Conservation (phyloP, 2,888 invertebrate genomes). For the Xylota segnis region DNA sequence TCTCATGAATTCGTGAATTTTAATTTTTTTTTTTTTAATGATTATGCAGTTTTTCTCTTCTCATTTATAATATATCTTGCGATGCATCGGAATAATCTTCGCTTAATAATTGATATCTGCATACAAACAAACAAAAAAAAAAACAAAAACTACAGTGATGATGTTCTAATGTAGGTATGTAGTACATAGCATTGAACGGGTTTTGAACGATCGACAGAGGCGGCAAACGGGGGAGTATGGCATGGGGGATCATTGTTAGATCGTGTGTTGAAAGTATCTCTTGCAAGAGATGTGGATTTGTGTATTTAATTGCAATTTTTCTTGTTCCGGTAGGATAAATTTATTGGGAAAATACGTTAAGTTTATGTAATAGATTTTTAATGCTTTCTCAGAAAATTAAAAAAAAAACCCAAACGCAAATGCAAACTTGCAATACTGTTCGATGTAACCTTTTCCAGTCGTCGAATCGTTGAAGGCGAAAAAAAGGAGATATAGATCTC, state of each 20-base stretch:
- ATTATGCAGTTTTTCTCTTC: slow-evolving; percentile 52
- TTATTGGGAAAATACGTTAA: slow-evolving; percentile 47
- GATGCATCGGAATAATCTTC: slow-evolving; percentile 63
- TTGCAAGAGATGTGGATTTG: slow-evolving; percentile 50
- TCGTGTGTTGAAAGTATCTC: slow-evolving; percentile 49
- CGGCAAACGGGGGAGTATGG: not conserved
- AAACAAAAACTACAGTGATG: slow-evolving; percentile 13
- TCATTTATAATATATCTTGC: slow-evolving; percentile 34
- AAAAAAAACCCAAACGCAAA: not conserved
- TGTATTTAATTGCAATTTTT: slow-evolving; percentile 60
- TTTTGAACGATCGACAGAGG: slow-evolving; percentile 26
- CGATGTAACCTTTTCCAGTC: slow-evolving; percentile 34
- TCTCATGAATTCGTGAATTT: slow-evolving; percentile 67
- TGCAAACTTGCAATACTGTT: slow-evolving; percentile 8
- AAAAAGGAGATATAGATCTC: slow-evolving; percentile 51
- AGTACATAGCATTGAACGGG: slow-evolving; percentile 64
- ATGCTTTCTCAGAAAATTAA: not conserved
- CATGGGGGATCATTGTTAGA: slow-evolving; percentile 46
- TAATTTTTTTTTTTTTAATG: slow-evolving; percentile 64
- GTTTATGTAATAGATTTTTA: slow-evolving; percentile 31
- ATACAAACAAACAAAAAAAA: slow-evolving; percentile 13
- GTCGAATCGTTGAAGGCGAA: not conserved
- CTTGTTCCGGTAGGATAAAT: slow-evolving; percentile 61
- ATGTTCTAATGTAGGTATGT: slow-evolving; percentile 36
- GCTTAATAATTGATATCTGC: slow-evolving; percentile 58